A percentile compares a stretch with the other conserved stretches of the same genome.
Conservation (phyloP, 2,113 vertebrate genomes). For the Camelus bactrianus region DNA sequence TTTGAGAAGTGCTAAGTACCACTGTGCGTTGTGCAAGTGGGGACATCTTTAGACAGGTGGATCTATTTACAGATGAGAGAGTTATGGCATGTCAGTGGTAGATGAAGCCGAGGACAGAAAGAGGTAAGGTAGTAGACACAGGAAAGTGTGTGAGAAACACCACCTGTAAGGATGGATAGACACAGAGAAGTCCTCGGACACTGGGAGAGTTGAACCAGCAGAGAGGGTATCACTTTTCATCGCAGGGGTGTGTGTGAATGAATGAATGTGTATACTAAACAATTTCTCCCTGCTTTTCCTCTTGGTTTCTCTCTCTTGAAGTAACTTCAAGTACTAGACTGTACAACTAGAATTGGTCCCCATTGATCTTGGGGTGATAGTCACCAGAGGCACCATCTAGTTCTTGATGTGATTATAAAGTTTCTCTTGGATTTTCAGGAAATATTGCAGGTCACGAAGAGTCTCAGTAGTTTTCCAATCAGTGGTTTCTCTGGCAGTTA, state of each 20-base stretch:
- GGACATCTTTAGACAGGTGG: neutral
- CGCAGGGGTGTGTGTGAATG: neutral
- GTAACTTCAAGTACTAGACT: neutral
- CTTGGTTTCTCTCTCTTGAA: neutral
- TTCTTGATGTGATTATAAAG: neutral
- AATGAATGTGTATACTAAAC: neutral
- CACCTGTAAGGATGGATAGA: neutral
- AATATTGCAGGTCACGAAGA: neutral
- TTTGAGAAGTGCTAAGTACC: neutral
- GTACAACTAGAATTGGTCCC: neutral
- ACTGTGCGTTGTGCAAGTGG: neutral
- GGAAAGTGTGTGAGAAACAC: neutral
- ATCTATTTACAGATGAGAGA: neutral
- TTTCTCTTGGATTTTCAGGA: conserved; percentile 34
- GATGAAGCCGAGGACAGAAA: neutral
- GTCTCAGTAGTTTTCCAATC: neutral
- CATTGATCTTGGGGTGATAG: neutral
- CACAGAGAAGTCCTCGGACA: neutral
- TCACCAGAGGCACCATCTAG: neutral
- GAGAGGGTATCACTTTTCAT: neutral
- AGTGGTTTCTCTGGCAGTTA: neutral
- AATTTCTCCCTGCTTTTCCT: neutral
- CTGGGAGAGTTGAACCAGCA: neutral
- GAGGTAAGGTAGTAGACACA: neutral
- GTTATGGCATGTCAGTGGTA: neutral